Conservation (phyloP, 2,888 invertebrate genomes). For the Mesochorus sp. region DNA sequence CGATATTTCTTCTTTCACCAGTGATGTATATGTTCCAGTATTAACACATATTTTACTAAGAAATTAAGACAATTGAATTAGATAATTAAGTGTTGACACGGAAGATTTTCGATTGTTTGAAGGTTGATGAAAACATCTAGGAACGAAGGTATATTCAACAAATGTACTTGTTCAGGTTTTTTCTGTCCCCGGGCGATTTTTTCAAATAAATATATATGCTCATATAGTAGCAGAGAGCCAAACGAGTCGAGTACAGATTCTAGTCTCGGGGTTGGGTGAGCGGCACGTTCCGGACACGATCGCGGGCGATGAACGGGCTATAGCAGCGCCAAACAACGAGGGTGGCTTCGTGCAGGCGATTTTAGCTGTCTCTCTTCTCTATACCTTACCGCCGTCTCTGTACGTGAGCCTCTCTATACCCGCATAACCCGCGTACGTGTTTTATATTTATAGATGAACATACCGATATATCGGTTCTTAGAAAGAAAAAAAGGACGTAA, state of each 20-base stretch:
- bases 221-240: too few relatives aligned
- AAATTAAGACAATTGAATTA: too few relatives aligned
- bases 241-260: constrained; percentile 40
- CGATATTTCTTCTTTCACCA: too few relatives aligned
- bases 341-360: constrained; percentile 60
- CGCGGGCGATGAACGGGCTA: constrained; percentile 44
- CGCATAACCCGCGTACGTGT: not conserved
- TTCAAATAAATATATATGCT: constrained; percentile 16
- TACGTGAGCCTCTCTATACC: not conserved
- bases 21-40: too few relatives aligned
- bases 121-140: too few relatives aligned
- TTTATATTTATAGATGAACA: too few relatives aligned
- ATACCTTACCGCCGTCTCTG: not conserved
- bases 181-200: too few relatives aligned
- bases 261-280: constrained; percentile 45
- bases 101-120: too few relatives aligned
- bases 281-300: constrained; percentile 61
- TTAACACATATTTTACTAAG: too few relatives aligned
- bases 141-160: too few relatives aligned
- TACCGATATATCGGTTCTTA: not conserved
- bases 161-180: too few relatives aligned
- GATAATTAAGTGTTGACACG: too few relatives aligned
- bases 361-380: constrained; percentile 38
- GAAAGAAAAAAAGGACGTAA: not conserved
- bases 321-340: constrained; percentile 57